Conservation (phyloP, 2,888 invertebrate species). For the Oxyteleia sp. region DNA sequence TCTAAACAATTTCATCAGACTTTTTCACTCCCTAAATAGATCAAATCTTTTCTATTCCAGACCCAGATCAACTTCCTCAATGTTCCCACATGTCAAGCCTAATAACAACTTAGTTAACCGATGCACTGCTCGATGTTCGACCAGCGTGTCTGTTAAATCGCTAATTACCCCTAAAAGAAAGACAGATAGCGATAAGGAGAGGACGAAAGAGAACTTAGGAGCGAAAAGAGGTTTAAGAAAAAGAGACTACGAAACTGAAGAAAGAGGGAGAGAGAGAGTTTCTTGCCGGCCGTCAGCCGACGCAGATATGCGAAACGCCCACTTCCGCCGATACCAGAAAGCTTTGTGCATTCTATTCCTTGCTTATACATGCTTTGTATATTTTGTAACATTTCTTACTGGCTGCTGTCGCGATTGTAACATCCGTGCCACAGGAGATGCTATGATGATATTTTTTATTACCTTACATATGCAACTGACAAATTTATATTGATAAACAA, state of each 20-base stretch:
- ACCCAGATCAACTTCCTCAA: conserved; percentile 24
- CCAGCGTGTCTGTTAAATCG: conserved; percentile 84
- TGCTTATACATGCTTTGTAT: conserved; percentile 50
- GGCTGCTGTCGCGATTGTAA: conserved; percentile 26
- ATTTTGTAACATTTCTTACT: conserved; percentile 54
- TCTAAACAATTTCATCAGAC: no score
- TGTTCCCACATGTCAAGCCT: conserved; percentile 73
- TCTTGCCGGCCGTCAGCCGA: conserved; percentile 75
- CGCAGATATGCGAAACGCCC: conserved; percentile 83
- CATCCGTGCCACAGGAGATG: background rate
- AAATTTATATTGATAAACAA: no score
- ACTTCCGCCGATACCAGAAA: conserved; percentile 83
- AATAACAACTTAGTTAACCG: conserved; percentile 84
- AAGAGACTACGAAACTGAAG: conserved; percentile 41
- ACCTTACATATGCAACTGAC: background rate
- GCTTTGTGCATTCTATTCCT: conserved; percentile 67
- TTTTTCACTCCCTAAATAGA: conserved; percentile 21
- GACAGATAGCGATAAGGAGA: conserved; percentile 21
- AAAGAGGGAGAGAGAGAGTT: conserved; percentile 72
- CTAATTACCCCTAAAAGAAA: conserved; percentile 81
- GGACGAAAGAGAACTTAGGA: conserved; percentile 38
- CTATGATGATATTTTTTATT: conserved; percentile 12
- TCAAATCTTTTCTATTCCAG: conserved; percentile 22
- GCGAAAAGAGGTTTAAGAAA: conserved; percentile 46
- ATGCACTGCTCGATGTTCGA: conserved; percentile 80